Evolutionary conservation across 2,888 invertebrate genomes (phyloP), one percentile per base, ranked within the genome.

Genomic region (Mongoloraphidia duomilia): DNA sequence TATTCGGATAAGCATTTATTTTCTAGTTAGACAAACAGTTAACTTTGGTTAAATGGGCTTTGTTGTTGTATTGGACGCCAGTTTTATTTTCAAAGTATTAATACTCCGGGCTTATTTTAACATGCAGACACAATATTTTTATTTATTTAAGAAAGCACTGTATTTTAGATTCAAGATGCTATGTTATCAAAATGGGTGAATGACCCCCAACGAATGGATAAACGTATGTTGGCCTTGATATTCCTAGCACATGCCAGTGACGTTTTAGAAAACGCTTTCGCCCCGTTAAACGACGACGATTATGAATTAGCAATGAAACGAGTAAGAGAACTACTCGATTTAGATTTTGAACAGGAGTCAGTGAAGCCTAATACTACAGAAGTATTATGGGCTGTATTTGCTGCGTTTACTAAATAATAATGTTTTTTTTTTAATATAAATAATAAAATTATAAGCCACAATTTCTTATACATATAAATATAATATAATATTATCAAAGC

Each of bases 191-290:
- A 93, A 64, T 98, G 98, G 81, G 91, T 93, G 44, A 96, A 96
- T 55, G 96, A 97, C 71, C 87, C 95, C 10, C 94, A 95, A 59
- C 84, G 96, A 59, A 97, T 98, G 80, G 96, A 98, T 67, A 91
- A 88, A 68, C 80, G 97, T 49, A 84, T 92, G 65, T 71, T 99
- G 61, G 88, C 96, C 42, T 76, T 99, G 53, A 82, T 98, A 63
- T 88, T 93, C 69, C 75, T 98, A 59, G 95, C 97, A 33, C 96
- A 99, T 67, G 93, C 96, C 9, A 94, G 95, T 47, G 98, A 99
- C 70, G 98, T 99, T 26, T 76, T 99, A 49, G 98, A 99, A 73
- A 99, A 99, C 70, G 98, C 98, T 47, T 98, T 99, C 70, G 94
- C 95, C 17, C 95, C 97, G 3, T 77, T 99, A 10, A 90, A 89